Evolutionary conservation across 2,797 vertebrate genomes (phyloP), one percentile per base, ranked within the genome.

Genomic region (Sebastes steindachneri): DNA sequence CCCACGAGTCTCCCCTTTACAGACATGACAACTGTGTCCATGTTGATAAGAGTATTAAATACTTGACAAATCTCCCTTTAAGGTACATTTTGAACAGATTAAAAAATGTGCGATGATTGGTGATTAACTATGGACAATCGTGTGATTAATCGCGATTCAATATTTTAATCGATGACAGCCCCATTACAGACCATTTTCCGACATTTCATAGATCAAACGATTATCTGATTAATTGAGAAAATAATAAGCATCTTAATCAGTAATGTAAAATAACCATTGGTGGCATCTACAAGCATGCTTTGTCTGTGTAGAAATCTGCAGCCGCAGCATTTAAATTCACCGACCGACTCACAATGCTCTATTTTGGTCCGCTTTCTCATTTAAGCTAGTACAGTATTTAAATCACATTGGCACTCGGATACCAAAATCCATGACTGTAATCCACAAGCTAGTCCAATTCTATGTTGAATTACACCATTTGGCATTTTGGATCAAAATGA

Each of bases 401-500:
- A 73, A 73, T 87, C 60, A 74, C 75, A 29, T 45, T 64, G 80
- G 54, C 37, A 26, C 71, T 75, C 17, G 7, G 68, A 60, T 26
- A 73, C 67, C 19, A 67, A 76, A 82, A 80, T 77, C 80, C 87
- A 78, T 9, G 28, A 65, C 54, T 68, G 31, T 89, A 91, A 91
- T 88, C 89, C 85, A 80, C 69, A 37, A 21, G 4, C 65, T 74
- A 66, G 69, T 79, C 83, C 67, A 80, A n/a, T 64, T 90, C 73
- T 62, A 25, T 60, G 59, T 55, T 84, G 75, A 86, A 82, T 83
- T 81, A 86, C 83, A 82, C 55, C 67, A 84, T 85, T 84, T 88
- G 75, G 75, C 15, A 41, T 85, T 90, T 71, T 55, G 70, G 84
- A 88, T 85, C 45, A 79, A 81, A 88, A 87, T 87, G 66, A 86